Evolutionary conservation across 2,888 invertebrate species (phyloP).

Genomic region (Drosophila gaucha): DNA sequence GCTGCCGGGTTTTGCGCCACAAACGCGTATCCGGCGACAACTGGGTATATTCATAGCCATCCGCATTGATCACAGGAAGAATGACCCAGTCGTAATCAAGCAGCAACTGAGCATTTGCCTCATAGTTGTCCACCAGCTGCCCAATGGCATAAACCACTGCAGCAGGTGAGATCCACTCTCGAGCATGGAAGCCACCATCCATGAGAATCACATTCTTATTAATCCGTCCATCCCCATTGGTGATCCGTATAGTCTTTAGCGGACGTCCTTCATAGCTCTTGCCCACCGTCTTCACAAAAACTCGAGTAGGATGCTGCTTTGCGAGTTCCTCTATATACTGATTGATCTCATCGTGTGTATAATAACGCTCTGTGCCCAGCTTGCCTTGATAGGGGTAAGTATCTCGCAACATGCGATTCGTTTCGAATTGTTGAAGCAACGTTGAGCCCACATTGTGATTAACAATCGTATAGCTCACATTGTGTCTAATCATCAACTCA

Average conservation of each 20-base stretch:
- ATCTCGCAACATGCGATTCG: slow-evolving; percentile 40
- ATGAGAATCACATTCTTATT: slow-evolving; percentile 85
- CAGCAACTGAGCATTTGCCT: slow-evolving; percentile 84
- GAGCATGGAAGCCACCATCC: slow-evolving; percentile 87
- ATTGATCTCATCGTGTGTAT: slow-evolving; percentile 84
- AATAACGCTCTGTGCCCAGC: slow-evolving; percentile 67
- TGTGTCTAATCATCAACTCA: slow-evolving; percentile 35
- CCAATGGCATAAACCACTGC: slow-evolving; percentile 86
- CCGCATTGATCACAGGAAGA: slow-evolving; percentile 89
- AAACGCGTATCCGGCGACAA: slow-evolving; percentile 48
- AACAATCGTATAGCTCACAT: slow-evolving; percentile 46
- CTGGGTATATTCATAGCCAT: slow-evolving; percentile 88
- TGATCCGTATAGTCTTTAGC: slow-evolving; percentile 87
- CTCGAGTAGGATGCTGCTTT: slow-evolving; percentile 85
- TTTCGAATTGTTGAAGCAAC: slow-evolving; percentile 42
- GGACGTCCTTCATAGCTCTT: slow-evolving; percentile 86
- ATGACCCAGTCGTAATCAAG: slow-evolving; percentile 88
- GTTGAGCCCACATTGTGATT: slow-evolving; percentile 63
- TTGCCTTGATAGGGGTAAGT: slow-evolving; percentile 52
- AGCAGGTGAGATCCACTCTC: slow-evolving; percentile 88
- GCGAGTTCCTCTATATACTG: slow-evolving; percentile 85
- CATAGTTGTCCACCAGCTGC: slow-evolving; percentile 86
- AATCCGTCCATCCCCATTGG: slow-evolving; percentile 83
- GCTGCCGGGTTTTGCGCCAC: slow-evolving; percentile 87
- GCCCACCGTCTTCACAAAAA: slow-evolving; percentile 86